Percentiles rank a stretch among this genome's conserved stretches.
Evolutionary conservation across 2,888 invertebrate species (phyloP).

Genomic region (Idaea aversata): DNA sequence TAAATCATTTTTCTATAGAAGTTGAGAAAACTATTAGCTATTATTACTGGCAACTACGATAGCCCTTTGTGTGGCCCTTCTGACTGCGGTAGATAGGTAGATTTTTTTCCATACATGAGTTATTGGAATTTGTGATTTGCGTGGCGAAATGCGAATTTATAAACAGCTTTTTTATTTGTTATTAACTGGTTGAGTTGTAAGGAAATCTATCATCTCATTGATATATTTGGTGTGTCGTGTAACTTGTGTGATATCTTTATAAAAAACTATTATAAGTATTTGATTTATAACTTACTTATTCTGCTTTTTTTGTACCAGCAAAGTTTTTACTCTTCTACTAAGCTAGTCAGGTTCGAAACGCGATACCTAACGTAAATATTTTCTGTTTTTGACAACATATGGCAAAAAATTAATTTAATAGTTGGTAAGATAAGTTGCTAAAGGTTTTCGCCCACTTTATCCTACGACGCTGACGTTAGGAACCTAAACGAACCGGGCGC

Average conservation of each 20-base stretch:
- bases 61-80: constrained; percentile 56
- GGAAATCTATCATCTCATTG: not conserved
- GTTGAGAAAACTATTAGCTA: constrained; percentile 78
- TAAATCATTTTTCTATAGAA: constrained; percentile 77
- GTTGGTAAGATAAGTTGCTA: too few species aligned
- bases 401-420: too few species aligned
- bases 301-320: not conserved
- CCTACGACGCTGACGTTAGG: too few species aligned
- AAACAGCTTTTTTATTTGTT: constrained; percentile 40
- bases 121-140: constrained; percentile 60
- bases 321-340: not conserved
- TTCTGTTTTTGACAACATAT: too few species aligned
- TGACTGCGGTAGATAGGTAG: constrained; percentile 19
- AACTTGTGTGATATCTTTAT: constrained; percentile 1
- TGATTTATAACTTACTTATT: not conserved
- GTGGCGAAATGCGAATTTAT: constrained; percentile 57
- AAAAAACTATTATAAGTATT: not conserved
- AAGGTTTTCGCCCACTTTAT: too few species aligned
- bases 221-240: constrained; percentile 33
- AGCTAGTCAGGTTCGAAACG: not conserved
- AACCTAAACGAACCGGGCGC: too few species aligned
- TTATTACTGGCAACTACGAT: constrained; percentile 72
- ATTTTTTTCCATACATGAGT: constrained; percentile 49
- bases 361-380: too few species aligned
- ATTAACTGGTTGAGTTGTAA: constrained; percentile 13